Evolutionary conservation across 2,888 invertebrate species (phyloP), one percentile per base, ranked within the genome.

Genomic region (Amphipoea oculea): DNA sequence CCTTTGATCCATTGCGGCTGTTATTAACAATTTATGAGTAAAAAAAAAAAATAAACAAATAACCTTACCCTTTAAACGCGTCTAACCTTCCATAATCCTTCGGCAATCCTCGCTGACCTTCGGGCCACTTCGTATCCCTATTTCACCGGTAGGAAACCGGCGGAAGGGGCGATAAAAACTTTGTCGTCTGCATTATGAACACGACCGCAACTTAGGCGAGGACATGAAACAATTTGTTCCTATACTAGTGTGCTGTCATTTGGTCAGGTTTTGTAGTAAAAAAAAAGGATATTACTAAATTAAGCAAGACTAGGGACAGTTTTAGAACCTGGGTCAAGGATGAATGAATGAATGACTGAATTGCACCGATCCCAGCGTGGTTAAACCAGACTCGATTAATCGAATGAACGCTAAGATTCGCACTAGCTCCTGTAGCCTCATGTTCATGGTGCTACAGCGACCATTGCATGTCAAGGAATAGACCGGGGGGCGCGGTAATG

Each of bases 131-230:
- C 84, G 84, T 72, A 75, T 81, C 76, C 90, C 86, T 89, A 89
- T 88, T 83, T 85, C 77, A 81, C 68, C 79, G 72, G 75, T 71
- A 81, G 73, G 77, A 81, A 85, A 88, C 84, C 86, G 84, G 82
- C 84, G 79, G 65, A 51, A 79, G 74, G 20, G 76, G 67, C 89
- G 79, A 86, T 87, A 85, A 88, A 87, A 91, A 91, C 84, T 90
- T 89, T 81, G 85, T 86, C 83, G 78, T 79, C 42, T 91, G 86
- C 88, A 89, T 91, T 91, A 90, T 91, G 89, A 89, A 92, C 90
- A 86, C 80, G 63, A 72, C 66, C 77, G 67, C 67, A 57, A 76
- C 42, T 70, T 78, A 54, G 74, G 12, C 54, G 75, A 6, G 74
- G 66, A 82, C 72, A 78, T 75, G 66, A 77, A 74, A 76, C 80